Percentiles rank a stretch among this genome's conserved stretches.
Evolutionary conservation across 2,113 vertebrate genomes (phyloP).

Genomic region (Laticauda colubrina): DNA sequence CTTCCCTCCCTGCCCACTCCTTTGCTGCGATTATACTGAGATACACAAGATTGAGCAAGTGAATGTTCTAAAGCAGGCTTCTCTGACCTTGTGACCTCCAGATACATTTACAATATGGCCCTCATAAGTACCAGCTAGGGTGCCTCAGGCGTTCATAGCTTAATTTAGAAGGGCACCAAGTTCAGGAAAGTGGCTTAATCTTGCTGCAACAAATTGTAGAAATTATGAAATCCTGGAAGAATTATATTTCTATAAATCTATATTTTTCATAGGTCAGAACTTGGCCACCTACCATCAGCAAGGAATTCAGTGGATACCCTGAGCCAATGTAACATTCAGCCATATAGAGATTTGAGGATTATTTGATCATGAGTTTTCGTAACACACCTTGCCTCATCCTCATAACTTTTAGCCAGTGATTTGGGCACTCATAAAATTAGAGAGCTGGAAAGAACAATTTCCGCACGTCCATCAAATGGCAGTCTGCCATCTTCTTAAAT

Average conservation of each 20-base stretch:
- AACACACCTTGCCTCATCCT: not conserved
- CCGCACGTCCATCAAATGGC: not conserved
- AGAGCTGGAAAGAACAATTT: not conserved
- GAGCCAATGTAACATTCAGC: not conserved
- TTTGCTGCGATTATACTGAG: not conserved
- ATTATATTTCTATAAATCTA: not conserved
- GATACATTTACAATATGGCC: not conserved
- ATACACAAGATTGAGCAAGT: not conserved
- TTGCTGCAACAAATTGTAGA: not conserved
- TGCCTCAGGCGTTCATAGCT: not conserved
- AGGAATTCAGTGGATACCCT: not conserved
- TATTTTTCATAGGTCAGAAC: not conserved
- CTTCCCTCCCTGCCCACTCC: not conserved
- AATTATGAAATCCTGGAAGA: not conserved
- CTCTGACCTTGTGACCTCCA: not conserved
- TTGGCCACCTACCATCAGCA: not conserved
- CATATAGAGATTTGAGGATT: not conserved
- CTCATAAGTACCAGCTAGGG: not conserved
- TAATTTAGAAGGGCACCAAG: not conserved
- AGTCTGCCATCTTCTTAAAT: not conserved
- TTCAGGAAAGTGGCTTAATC: not conserved
- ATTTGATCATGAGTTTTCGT: not conserved
- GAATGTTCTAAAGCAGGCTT: not conserved
- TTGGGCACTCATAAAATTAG: not conserved
- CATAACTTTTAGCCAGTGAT: not conserved